Evolutionary conservation across 2,113 vertebrate species (phyloP).

Genomic region (Hippocampus abdominalis): DNA sequence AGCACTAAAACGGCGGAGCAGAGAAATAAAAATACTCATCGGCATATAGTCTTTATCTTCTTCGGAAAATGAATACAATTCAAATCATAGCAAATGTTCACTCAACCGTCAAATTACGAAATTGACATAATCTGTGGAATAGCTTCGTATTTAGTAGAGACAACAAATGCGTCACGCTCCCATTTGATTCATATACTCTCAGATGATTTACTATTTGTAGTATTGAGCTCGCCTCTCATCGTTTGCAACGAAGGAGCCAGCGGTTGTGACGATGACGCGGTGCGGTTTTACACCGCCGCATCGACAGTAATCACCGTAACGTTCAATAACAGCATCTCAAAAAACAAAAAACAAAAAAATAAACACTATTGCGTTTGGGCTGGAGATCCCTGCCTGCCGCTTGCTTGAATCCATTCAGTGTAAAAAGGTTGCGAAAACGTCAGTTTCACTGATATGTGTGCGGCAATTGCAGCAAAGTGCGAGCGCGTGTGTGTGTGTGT

Average conservation of each 20-base stretch:
- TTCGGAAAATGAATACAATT: too few relatives aligned
- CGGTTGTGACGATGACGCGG: not conserved
- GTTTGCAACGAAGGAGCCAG: not conserved
- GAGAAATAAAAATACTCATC: too few relatives aligned
- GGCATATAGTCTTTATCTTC: too few relatives aligned
- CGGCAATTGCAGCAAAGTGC: slow-evolving; percentile 71
- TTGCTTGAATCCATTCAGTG: slow-evolving; percentile 79
- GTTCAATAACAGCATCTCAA: not conserved
- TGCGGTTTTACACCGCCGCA: not conserved
- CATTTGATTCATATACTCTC: too few relatives aligned
- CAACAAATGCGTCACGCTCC: too few relatives aligned
- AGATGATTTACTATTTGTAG: too few relatives aligned
- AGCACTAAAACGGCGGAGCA: too few relatives aligned
- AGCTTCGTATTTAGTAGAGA: too few relatives aligned
- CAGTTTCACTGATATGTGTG: slow-evolving; percentile 79
- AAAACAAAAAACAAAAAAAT: not conserved
- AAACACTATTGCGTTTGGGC: slow-evolving; percentile 22
- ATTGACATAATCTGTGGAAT: too few relatives aligned
- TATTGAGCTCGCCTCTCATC: not conserved
- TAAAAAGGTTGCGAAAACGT: slow-evolving; percentile 82
- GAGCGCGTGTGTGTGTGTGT: slow-evolving; percentile 21
- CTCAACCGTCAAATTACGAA: too few relatives aligned
- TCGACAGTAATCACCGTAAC: not conserved
- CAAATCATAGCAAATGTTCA: too few relatives aligned
- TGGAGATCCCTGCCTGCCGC: slow-evolving; percentile 44